phyloP scores from a whole-genome alignment of 2,888 invertebrate species.

The Keiferia lycopersicella region DNA sequence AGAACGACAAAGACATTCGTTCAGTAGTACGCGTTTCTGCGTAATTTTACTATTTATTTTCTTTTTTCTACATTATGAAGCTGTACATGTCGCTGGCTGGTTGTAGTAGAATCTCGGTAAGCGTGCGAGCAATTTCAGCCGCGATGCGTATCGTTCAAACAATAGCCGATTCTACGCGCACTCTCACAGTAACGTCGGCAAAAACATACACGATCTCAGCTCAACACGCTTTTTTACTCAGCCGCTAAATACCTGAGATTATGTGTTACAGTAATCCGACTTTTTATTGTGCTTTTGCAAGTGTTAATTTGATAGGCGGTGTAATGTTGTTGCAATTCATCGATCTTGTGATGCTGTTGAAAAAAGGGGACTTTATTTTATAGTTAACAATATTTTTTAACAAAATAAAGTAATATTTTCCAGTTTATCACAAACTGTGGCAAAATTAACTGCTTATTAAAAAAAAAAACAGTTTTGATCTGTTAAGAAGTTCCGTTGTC shows the following conservation, averaged over 20 bases:
- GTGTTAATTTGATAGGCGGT: conserved; percentile 22
- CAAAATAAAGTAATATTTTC: not conserved
- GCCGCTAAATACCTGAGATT: conserved; percentile 32
- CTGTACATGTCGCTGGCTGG: conserved; percentile 29
- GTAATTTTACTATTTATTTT: conserved; percentile 13
- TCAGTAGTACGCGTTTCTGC: not conserved
- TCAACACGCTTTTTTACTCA: conserved; percentile 35
- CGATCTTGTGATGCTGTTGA: conserved; percentile 37
- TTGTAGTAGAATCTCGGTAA: conserved; percentile 30
- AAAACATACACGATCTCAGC: conserved; percentile 35
- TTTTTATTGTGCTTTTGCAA: conserved; percentile 28
- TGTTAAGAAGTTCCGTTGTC: not conserved
- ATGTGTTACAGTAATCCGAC: conserved; percentile 30
- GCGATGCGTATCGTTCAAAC: conserved; percentile 58
- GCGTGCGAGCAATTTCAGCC: conserved; percentile 52
- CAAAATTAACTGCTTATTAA: not conserved
- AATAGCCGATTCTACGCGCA: conserved; percentile 48
- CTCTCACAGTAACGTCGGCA: conserved; percentile 48
- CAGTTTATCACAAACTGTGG: not conserved
- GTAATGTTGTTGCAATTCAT: conserved; percentile 34
- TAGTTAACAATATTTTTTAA: conserved; percentile 29
- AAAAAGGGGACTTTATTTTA: conserved; percentile 13
- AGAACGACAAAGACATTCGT: too few species aligned
- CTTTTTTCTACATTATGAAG: conserved; percentile 38
- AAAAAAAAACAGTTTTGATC: not conserved